Evolutionary conservation across 2,888 invertebrate species (phyloP).

Genomic region (Lordiphosa fenestrarum): DNA sequence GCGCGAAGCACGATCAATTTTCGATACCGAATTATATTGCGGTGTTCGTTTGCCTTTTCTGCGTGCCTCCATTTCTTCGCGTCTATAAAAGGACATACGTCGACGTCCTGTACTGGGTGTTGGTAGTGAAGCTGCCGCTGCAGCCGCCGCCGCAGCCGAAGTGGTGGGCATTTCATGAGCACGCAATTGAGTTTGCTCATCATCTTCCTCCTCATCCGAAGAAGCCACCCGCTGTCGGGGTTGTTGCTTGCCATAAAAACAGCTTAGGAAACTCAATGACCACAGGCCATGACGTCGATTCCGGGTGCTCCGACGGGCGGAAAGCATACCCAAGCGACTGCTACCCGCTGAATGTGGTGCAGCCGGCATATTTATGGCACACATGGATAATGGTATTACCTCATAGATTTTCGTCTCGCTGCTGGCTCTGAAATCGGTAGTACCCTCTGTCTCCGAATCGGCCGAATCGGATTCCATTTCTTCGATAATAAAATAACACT

Average conservation of each 20-base stretch:
- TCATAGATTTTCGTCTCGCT: conserved; percentile 81
- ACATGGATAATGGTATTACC: conserved; percentile 85
- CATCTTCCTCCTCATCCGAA: conserved; percentile 71
- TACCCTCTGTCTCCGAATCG: conserved; percentile 82
- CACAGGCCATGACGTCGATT: conserved; percentile 54
- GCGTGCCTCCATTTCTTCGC: conserved; percentile 77
- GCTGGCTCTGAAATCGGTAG: conserved; percentile 74
- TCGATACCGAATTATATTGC: conserved; percentile 89
- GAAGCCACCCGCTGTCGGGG: conserved; percentile 39
- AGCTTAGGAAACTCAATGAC: conserved; percentile 54
- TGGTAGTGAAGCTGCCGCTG: conserved; percentile 46
- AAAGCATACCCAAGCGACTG: conserved; percentile 55
- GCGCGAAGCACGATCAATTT: conserved; percentile 88
- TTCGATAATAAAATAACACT: conserved; percentile 87
- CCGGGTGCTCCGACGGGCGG: conserved; percentile 41
- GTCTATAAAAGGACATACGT: conserved; percentile 76
- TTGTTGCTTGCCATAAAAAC: conserved; percentile 59
- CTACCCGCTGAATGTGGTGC: conserved; percentile 22
- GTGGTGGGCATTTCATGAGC: conserved; percentile 61
- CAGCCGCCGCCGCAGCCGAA: conserved; percentile 56
- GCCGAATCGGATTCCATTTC: conserved; percentile 82
- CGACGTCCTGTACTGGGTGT: conserved; percentile 47
- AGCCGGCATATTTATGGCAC: conserved; percentile 81
- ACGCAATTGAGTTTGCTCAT: conserved; percentile 76
- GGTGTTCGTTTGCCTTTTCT: conserved; percentile 81